Evolutionary conservation across 2,888 invertebrate genomes (phyloP), one percentile per base, ranked within the genome.

Genomic region (Julus scandinavius): DNA sequence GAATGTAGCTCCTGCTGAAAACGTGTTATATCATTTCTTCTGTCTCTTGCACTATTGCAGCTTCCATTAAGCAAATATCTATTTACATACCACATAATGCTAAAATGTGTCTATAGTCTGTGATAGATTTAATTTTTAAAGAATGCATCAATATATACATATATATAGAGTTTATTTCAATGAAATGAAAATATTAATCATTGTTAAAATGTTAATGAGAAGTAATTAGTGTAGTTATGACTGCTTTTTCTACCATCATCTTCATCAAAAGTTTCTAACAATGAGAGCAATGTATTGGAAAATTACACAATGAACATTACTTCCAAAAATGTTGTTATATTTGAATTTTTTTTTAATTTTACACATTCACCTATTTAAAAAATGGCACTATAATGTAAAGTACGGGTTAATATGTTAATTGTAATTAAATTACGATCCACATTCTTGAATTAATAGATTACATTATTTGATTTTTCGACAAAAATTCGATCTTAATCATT

Each of bases 121-220:
- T 63, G 63, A 63, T 63, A 63, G 63, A n/a, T 63, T 63, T n/a
- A 63, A 63, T 20, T 45, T 45, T 45, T 63, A n/a, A 20, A 63
- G n/a, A 63, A 63, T 7, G 20, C 63, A 63, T 63, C 63, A 20
- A 20, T 63, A 63, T 63, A 63, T 63, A 20, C 63, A 45, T 63
- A n/a, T 63, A n/a, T 63, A n/a, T 29, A 29, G 29, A 29, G 20
- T 7, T 63, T 63, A n/a, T 20, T 63, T 63, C 20, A 7, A 63
- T 20, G 63, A 63, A n/a, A 20, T 63, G n/a, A 63, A 63, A 6
- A 63, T 63, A 20, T 63, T 20, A 17, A 20, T 20, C 5, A 20
- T 6, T 63, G 63, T 63, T 63, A 20, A 63, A 6, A n/a, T 4
- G 6, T 20, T n/a, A 63, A 63, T n/a, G 63, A n/a, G n/a, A 63